Evolutionary conservation across 2,888 invertebrate genomes (phyloP).

Genomic region (Lepidonotus clava): DNA sequence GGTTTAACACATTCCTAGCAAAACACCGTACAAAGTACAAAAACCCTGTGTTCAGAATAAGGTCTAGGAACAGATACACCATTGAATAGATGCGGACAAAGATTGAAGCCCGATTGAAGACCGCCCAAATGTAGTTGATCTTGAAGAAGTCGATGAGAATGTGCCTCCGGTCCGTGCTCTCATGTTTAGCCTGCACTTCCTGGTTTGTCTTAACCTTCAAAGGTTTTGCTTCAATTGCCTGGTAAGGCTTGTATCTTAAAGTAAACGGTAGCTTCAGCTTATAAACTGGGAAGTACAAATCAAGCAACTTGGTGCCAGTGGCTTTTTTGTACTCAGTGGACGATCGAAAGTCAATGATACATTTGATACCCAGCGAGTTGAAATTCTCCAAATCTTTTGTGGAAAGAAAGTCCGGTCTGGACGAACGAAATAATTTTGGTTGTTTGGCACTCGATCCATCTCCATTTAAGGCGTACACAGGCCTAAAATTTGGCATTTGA

Average conservation of each 20-base stretch:
- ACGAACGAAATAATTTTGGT: constrained; percentile 70
- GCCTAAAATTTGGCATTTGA: constrained; percentile 53
- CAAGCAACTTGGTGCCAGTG: constrained; percentile 68
- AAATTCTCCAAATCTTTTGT: constrained; percentile 66
- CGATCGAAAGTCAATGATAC: constrained; percentile 74
- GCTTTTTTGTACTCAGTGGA: constrained; percentile 68
- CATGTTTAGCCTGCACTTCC: neutral
- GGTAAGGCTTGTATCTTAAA: constrained; percentile 62
- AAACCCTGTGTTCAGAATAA: constrained; percentile 67
- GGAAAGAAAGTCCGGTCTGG: constrained; percentile 72
- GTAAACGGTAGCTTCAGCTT: constrained; percentile 66
- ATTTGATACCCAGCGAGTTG: constrained; percentile 67
- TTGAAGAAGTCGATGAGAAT: constrained; percentile 72
- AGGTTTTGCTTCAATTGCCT: constrained; percentile 60
- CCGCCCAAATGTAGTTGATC: constrained; percentile 66
- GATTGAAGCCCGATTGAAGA: constrained; percentile 70
- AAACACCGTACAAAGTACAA: constrained; percentile 67
- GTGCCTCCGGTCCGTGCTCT: constrained; percentile 58
- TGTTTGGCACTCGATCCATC: neutral
- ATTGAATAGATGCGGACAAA: constrained; percentile 69
- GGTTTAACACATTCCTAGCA: constrained; percentile 67
- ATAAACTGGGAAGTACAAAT: constrained; percentile 67
- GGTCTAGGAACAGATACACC: constrained; percentile 67
- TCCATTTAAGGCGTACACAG: neutral
- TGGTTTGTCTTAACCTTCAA: neutral